Conservation (phyloP, 2,797 vertebrate species). For the Coregonus suidteri region DNA sequence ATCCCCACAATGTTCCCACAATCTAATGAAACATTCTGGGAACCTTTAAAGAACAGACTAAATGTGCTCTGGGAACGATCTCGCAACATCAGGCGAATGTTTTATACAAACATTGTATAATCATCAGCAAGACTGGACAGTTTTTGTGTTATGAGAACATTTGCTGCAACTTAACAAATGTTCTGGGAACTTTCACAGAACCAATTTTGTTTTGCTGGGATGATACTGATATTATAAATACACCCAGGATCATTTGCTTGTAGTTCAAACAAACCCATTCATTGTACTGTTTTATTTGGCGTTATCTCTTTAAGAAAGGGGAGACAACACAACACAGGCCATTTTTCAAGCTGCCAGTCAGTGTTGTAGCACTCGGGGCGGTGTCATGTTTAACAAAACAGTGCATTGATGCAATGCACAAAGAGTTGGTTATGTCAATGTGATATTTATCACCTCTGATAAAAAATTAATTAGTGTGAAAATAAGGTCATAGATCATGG, state of each 20-base stretch:
- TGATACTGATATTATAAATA: background rate
- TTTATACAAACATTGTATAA: too few species aligned
- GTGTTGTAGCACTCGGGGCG: constrained; percentile 51
- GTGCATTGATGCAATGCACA: constrained; percentile 67
- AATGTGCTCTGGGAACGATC: too few species aligned
- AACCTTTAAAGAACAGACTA: too few species aligned
- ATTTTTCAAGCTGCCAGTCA: constrained; percentile 66
- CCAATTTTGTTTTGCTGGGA: too few species aligned
- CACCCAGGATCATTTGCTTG: background rate
- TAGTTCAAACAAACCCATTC: constrained; percentile 15
- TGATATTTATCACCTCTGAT: constrained; percentile 84
- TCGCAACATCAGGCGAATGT: too few species aligned
- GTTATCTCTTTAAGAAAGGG: constrained; percentile 42
- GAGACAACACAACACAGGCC: constrained; percentile 38
- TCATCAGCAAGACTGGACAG: too few species aligned
- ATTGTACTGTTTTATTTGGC: constrained; percentile 34
- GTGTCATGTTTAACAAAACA: constrained; percentile 72
- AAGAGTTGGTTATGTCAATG: constrained; percentile 76
- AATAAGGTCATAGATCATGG: constrained; percentile 83
- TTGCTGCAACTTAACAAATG: too few species aligned
- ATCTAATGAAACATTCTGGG: too few species aligned
- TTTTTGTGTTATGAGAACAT: too few species aligned
- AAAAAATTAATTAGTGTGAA: constrained; percentile 83
- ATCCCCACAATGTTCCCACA: too few species aligned
- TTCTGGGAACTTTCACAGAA: too few species aligned